Evolutionary conservation across 2,888 invertebrate species (phyloP).

Genomic region (Lumbricus terrestris): DNA sequence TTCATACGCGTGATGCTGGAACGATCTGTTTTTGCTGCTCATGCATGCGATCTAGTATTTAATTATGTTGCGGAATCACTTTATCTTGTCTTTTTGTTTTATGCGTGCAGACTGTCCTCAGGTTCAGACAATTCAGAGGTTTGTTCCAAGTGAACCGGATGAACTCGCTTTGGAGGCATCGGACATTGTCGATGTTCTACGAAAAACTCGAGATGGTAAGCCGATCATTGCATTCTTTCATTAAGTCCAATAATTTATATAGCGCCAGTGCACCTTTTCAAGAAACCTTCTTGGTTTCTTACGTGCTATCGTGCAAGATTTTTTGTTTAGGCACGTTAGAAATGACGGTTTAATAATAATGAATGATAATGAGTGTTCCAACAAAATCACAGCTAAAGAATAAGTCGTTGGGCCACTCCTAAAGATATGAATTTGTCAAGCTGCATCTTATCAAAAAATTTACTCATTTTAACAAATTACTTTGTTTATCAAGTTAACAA

Average conservation of each 20-base stretch:
- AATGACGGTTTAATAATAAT: too few relatives aligned
- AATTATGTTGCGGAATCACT: neutral
- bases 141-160: slow-evolving; percentile 82
- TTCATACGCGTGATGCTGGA: neutral
- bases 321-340: too few relatives aligned
- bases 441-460: neutral
- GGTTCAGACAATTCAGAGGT: slow-evolving; percentile 81
- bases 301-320: too few relatives aligned
- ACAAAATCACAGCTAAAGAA: too few relatives aligned
- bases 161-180: slow-evolving; percentile 82
- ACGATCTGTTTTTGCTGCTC: neutral
- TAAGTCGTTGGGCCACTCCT: neutral
- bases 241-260: too few relatives aligned
- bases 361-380: too few relatives aligned
- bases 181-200: slow-evolving; percentile 86
- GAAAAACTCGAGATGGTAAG: slow-evolving; percentile 88
- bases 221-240: neutral
- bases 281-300: too few relatives aligned
- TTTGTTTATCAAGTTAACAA: too few relatives aligned
- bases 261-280: too few relatives aligned
- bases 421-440: neutral
- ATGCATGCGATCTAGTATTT: neutral
- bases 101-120: slow-evolving; percentile 78
- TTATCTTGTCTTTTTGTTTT: neutral
- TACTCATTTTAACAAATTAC: neutral